phyloP scores from a whole-genome alignment of 2,797 vertebrate genomes.

The Pteronotus mesoamericanus region DNA sequence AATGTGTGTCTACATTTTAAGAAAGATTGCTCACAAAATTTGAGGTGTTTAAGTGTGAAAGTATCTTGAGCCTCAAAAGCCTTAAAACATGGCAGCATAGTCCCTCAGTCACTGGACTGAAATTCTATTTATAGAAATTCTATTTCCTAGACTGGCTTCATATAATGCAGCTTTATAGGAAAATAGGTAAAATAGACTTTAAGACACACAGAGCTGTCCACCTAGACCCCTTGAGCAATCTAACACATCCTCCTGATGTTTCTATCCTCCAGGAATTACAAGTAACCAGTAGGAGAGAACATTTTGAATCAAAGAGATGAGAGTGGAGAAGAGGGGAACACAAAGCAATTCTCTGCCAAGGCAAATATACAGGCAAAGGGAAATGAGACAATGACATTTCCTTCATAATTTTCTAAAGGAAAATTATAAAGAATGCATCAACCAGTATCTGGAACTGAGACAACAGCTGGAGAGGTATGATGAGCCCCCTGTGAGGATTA shows the following conservation, averaged over 20 bases:
- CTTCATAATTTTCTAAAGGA: background rate
- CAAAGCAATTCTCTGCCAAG: constrained; percentile 19
- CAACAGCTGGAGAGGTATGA: constrained; percentile 1
- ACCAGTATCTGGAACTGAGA: background rate
- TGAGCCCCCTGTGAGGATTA: background rate
- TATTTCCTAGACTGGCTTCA: background rate
- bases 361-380: constrained; percentile 13
- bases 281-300: background rate
- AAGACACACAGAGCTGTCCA: background rate
- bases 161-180: background rate
- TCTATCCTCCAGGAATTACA: constrained; percentile 31
- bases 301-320: constrained; percentile 26
- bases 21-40: background rate
- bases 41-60: background rate
- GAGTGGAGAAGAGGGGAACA: background rate
- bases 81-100: background rate
- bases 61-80: background rate
- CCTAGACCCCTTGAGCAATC: background rate
- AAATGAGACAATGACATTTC: background rate
- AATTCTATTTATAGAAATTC: background rate
- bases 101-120: background rate
- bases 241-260: background rate
- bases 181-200: background rate
- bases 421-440: constrained; percentile 36
- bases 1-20: background rate